These are phyloP conservation scores for Drosophila melanogaster DNA, from an alignment of 1,140 invertebrate genomes.

Conservation along the genomic window DNA sequence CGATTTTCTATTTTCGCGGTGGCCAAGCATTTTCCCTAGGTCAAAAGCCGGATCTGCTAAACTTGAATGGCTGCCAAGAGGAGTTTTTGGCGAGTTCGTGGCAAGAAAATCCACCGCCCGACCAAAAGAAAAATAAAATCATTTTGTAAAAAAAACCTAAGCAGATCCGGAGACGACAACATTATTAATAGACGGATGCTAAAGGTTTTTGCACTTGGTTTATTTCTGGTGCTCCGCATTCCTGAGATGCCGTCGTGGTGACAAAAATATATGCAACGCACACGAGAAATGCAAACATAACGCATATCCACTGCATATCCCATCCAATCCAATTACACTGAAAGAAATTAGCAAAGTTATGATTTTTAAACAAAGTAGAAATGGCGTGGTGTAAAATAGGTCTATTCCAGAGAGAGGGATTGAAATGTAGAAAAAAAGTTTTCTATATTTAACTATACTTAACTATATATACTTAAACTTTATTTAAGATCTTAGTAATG, in stretches of 20 bases:
- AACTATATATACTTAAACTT: no score
- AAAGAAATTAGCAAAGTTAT: conserved; percentile 1
- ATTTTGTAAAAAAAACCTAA: background rate
- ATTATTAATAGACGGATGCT: conserved; percentile 59
- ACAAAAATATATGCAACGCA: conserved; percentile 52
- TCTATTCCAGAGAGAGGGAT: no score
- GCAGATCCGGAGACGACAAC: conserved; percentile 29
- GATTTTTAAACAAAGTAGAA: no score
- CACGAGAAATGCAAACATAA: conserved; percentile 22
- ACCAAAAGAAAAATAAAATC: background rate
- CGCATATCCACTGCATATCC: conserved; percentile 12
- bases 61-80: conserved; percentile 59
- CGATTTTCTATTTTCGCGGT: conserved; percentile 36
- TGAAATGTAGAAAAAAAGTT: background rate
- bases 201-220: conserved; percentile 81
- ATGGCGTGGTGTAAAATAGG: no score
- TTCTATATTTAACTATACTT: no score
- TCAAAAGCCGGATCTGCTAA: conserved; percentile 65
- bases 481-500: background rate
- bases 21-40: conserved; percentile 43
- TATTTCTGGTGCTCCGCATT: conserved; percentile 70
- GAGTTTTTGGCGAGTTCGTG: conserved; percentile 26
- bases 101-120: conserved; percentile 4
- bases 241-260: conserved; percentile 66
- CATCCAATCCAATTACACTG: conserved; percentile 6